phyloP scores from a whole-genome alignment of 2,888 invertebrate species.

The Drosophila rubida region DNA sequence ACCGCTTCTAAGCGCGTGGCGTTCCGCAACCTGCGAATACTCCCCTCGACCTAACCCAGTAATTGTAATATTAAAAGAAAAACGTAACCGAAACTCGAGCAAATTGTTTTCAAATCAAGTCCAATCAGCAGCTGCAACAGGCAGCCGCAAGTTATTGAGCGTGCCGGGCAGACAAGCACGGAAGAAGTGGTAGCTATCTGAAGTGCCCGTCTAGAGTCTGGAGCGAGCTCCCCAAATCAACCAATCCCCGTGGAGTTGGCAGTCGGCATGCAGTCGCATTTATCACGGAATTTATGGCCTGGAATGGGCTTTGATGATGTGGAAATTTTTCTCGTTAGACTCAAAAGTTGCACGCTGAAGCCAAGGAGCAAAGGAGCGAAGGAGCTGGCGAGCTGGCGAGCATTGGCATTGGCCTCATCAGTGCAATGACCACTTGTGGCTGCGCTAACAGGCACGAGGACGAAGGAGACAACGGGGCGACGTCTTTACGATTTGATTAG shows the following conservation, averaged over 20 bases:
- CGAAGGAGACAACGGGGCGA: slow-evolving; percentile 57
- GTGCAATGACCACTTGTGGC: slow-evolving; percentile 79
- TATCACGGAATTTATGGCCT: slow-evolving; percentile 85
- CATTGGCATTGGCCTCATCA: slow-evolving; percentile 80
- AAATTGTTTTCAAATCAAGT: slow-evolving; percentile 77
- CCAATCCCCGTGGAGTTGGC: slow-evolving; percentile 53
- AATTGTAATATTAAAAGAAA: slow-evolving; percentile 48
- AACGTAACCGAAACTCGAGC: slow-evolving; percentile 49
- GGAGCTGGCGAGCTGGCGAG: too few relatives aligned
- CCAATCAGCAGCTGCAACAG: slow-evolving; percentile 41
- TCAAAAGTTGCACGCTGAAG: too few relatives aligned
- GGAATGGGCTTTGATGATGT: slow-evolving; percentile 85
- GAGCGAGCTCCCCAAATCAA: too few relatives aligned
- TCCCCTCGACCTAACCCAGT: slow-evolving; percentile 63
- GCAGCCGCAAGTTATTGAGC: slow-evolving; percentile 30
- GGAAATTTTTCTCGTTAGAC: slow-evolving; percentile 84
- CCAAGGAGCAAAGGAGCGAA: too few relatives aligned
- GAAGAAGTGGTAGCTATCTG: too few relatives aligned
- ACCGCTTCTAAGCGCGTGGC: slow-evolving; percentile 61
- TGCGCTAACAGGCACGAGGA: slow-evolving; percentile 41
- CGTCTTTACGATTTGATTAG: slow-evolving; percentile 74
- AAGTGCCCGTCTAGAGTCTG: too few relatives aligned
- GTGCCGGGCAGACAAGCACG: too few relatives aligned
- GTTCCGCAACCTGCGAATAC: slow-evolving; percentile 26
- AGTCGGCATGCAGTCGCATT: slow-evolving; percentile 75